phyloP scores from a whole-genome alignment of 1,140 invertebrate species.

The Wiebesia pumilae region DNA sequence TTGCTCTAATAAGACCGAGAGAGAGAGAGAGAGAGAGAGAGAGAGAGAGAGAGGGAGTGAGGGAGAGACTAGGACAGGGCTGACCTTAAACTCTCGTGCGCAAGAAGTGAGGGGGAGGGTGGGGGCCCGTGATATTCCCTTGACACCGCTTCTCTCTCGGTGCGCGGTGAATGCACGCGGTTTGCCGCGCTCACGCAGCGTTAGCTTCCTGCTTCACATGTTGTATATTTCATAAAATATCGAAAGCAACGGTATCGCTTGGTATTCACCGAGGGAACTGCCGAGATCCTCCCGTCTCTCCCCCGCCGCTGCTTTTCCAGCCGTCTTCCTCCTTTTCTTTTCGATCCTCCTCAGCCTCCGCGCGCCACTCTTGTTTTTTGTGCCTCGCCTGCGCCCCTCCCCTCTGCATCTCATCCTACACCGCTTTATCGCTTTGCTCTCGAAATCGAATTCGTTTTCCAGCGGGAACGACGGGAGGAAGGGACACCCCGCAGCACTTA shows the following conservation, averaged over 20 bases:
- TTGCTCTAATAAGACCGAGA: constrained; percentile 26
- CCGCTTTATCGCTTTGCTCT: background rate
- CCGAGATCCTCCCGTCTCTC: background rate
- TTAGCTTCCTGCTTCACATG: constrained; percentile 52
- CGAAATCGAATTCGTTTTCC: constrained; percentile 50
- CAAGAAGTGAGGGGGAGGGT: background rate
- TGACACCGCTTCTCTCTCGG: constrained; percentile 38
- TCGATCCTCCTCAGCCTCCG: background rate
- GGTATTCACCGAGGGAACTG: constrained; percentile 30
- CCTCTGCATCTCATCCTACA: background rate
- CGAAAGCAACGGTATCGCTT: constrained; percentile 50
- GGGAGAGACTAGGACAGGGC: constrained; percentile 27
- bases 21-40: background rate
- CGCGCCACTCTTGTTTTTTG: background rate
- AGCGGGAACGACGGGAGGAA: background rate
- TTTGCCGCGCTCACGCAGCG: constrained; percentile 13
- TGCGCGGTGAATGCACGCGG: constrained; percentile 41
- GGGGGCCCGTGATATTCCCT: constrained; percentile 47
- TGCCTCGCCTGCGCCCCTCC: constrained; percentile 13
- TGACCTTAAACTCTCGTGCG: constrained; percentile 39
- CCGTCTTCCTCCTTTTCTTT: constrained; percentile 40
- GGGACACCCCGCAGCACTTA: background rate
- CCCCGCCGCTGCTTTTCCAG: constrained; percentile 5
- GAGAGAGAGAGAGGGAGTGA: constrained; percentile 11
- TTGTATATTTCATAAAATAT: constrained; percentile 53